These are phyloP conservation scores for Pollimyrus isidori DNA, from an alignment of 2,113 vertebrate species.

Conservation along the genomic window DNA sequence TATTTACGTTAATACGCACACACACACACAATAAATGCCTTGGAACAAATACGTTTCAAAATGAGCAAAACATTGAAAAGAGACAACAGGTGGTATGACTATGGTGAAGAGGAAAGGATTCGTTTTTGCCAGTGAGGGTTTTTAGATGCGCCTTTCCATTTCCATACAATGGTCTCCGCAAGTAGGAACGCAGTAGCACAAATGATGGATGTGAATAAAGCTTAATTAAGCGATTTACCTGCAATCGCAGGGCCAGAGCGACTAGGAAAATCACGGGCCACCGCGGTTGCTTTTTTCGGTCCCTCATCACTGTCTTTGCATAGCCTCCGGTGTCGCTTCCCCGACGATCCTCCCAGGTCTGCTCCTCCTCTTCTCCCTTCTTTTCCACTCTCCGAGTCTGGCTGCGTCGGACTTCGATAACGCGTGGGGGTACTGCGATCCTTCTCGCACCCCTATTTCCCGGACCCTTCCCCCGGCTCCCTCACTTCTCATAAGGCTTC, in stretches of 20 bases:
- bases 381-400: slow-evolving; percentile 43
- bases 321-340: slow-evolving; percentile 25
- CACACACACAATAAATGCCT: neutral
- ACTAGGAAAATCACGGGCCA: slow-evolving; percentile 51
- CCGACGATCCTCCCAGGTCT: neutral
- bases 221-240: slow-evolving; percentile 61
- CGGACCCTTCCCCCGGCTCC: slow-evolving; percentile 27
- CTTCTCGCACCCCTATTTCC: slow-evolving; percentile 11
- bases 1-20: neutral
- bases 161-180: neutral
- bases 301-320: slow-evolving; percentile 25
- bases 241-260: slow-evolving; percentile 53
- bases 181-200: neutral
- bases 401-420: slow-evolving; percentile 22
- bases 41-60: slow-evolving; percentile 31
- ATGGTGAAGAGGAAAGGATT: neutral
- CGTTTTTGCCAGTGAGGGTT: neutral
- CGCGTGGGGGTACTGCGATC: neutral
- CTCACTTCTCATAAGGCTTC: slow-evolving; percentile 38
- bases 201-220: slow-evolving; percentile 47
- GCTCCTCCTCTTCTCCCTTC: slow-evolving; percentile 30
- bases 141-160: neutral
- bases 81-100: slow-evolving; percentile 59
- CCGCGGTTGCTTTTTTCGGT: slow-evolving; percentile 40
- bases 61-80: slow-evolving; percentile 19